Base-by-base conservation (phyloP, 2,888 invertebrate species). In the Thymelicus lineola region DNA sequence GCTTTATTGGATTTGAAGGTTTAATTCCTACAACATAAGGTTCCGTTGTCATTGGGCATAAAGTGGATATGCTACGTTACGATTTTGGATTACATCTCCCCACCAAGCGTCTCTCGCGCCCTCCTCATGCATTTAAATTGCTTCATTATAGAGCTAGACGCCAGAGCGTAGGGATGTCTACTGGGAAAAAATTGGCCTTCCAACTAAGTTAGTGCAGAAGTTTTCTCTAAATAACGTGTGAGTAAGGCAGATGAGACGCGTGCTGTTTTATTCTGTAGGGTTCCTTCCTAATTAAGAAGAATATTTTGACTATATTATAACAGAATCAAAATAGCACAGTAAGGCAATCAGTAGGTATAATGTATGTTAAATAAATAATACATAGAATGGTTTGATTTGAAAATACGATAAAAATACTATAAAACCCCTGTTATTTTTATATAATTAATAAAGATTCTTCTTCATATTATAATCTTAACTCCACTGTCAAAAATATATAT, bases 121-220 rank as follows among this genome's bases (percentile, higher is more conserved):
- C 93, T 93, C 93, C 93, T 94, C 94, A 94, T 94, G 94, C 94
- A 94, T 94, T 94, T 94, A 94, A 94, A 94, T 94, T 94, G 94
- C 94, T 94, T 94, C 94, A 94, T 94, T 94, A 94, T 89, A 83
- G 91, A 89, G 88, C 89, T 91, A 92, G 92, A 92, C 91, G 87
- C 82, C 85, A 84, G 81, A 79, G 78, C 79, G 77, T 88, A 94
- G 93, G 93, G 94, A 88, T 93, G 94, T 81, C 91, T 82, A 80
- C 78, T 77, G 86, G 86, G 88, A 86, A 87, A 81, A 81, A 79
- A 69, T 75, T 74, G 76, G 75, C 76, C 75, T 77, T 76, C 76
- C 72, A 71, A 74, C 75, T 76, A 71, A 57, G 72, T 74, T 75
- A 71, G 66, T 71, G 70, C 53, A 64, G 76, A 79, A 79, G 72